These are phyloP conservation scores for Pomatostomus ruficeps DNA, from an alignment of 2,113 vertebrate species.

Conservation along the genomic window DNA sequence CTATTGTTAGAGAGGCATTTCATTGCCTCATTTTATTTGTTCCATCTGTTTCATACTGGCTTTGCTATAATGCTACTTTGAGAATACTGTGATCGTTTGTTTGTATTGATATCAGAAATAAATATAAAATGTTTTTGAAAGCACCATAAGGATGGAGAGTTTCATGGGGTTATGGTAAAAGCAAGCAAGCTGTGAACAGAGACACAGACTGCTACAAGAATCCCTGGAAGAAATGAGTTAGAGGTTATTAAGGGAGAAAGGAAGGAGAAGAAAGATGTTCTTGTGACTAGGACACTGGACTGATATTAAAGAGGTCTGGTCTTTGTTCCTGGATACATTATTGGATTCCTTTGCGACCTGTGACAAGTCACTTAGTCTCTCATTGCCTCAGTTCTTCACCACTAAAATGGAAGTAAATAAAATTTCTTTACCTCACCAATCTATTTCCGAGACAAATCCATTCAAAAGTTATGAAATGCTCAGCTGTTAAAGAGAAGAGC, in stretches of 20 bases:
- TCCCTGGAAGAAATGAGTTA: neutral
- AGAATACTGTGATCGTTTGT: neutral
- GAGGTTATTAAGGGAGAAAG: conserved; percentile 2
- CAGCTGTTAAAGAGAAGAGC: conserved; percentile 9
- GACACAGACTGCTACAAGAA: conserved; percentile 4
- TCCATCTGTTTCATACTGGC: conserved; percentile 44
- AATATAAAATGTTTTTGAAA: conserved; percentile 18
- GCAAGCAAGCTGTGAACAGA: neutral
- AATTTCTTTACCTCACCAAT: conserved; percentile 2
- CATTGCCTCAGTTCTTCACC: conserved; percentile 10
- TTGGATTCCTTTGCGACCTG: conserved; percentile 23
- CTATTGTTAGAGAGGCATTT: conserved; percentile 38
- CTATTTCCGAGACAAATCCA: conserved; percentile 22
- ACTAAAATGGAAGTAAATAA: conserved; percentile 47
- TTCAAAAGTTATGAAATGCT: conserved; percentile 46
- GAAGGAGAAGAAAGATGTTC: conserved; percentile 32
- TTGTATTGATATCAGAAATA: conserved; percentile 37
- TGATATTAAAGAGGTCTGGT: neutral
- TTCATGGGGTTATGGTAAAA: neutral
- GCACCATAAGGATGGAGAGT: neutral
- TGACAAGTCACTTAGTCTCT: conserved; percentile 55
- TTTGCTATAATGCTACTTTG: neutral
- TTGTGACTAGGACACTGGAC: neutral
- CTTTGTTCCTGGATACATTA: conserved; percentile 23
- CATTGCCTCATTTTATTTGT: conserved; percentile 51